Conservation (phyloP, 1,140 invertebrate genomes). For the Drosophila seguyi region DNA sequence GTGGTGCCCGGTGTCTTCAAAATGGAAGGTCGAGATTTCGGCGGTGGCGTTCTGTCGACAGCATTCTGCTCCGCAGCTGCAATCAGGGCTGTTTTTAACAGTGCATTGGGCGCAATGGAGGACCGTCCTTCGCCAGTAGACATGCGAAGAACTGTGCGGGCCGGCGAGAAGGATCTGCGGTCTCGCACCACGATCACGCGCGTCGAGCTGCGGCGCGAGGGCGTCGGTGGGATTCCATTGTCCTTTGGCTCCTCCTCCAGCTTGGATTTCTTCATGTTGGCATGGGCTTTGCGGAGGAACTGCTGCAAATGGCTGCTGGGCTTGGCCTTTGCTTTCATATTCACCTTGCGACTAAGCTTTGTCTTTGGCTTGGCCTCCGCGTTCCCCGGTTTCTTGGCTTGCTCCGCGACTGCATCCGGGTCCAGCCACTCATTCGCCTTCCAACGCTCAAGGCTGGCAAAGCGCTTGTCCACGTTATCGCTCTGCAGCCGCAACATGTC, state of each 20-base stretch:
- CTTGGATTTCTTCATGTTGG: constrained; percentile 56
- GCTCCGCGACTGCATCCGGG: constrained; percentile 61
- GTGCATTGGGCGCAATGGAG: constrained; percentile 34
- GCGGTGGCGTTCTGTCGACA: constrained; percentile 7
- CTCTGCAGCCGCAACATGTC: constrained; percentile 90
- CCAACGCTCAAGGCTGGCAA: constrained; percentile 86
- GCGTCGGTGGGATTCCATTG: neutral
- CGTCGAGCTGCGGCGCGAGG: constrained; percentile 3
- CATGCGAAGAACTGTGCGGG: constrained; percentile 60
- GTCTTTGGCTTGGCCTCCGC: constrained; percentile 21
- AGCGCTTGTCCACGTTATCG: constrained; percentile 86
- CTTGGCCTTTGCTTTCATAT: constrained; percentile 41
- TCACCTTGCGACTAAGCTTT: constrained; percentile 45
- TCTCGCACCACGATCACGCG: constrained; percentile 58
- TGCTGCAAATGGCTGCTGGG: constrained; percentile 59
- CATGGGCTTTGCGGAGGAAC: constrained; percentile 67
- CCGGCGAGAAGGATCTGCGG: constrained; percentile 64
- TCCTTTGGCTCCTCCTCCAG: neutral
- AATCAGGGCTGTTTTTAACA: constrained; percentile 60
- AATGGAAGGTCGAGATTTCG: constrained; percentile 55
- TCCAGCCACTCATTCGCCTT: constrained; percentile 87
- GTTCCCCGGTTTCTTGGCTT: neutral
- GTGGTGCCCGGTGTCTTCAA: constrained; percentile 74
- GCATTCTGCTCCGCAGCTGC: constrained; percentile 48
- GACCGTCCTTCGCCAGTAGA: constrained; percentile 29